Percentiles rank a stretch among this genome's conserved stretches.
Evolutionary conservation across 2,797 vertebrate genomes (phyloP).

Genomic region (Poliocrania exsul): DNA sequence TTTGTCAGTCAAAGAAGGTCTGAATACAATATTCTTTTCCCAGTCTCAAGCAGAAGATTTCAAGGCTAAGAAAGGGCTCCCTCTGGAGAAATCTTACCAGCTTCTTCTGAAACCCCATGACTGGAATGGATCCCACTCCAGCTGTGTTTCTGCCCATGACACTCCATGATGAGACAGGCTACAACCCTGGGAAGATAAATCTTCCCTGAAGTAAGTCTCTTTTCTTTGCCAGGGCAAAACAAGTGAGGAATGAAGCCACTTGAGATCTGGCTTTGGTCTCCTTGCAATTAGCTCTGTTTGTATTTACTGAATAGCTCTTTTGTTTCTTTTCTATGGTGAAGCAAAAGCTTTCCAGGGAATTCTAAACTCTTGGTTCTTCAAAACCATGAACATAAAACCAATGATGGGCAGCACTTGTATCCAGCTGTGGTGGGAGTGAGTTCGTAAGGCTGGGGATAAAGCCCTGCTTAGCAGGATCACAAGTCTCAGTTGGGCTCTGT

Average conservation of each 20-base stretch:
- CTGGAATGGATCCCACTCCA: neutral
- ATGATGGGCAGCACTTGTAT: neutral
- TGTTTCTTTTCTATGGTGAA: neutral
- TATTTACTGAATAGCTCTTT: neutral
- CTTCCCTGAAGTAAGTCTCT: neutral
- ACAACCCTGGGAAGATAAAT: neutral
- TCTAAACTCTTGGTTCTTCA: neutral
- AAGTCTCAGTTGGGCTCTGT: neutral
- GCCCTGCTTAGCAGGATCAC: neutral
- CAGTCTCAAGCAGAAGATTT: neutral
- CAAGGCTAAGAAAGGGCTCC: constrained; percentile 21
- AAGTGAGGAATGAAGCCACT: neutral
- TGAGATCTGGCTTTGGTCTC: neutral
- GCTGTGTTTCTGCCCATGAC: neutral
- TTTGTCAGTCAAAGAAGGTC: neutral
- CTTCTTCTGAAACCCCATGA: neutral
- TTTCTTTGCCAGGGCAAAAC: neutral
- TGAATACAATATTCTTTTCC: neutral
- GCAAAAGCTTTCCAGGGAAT: neutral
- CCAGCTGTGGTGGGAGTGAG: neutral
- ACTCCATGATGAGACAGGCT: neutral
- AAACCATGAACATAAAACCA: neutral
- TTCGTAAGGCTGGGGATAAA: neutral
- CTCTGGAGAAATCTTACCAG: neutral
- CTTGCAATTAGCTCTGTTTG: neutral